A percentile compares a stretch with the other conserved stretches of the same genome.
phyloP scores from a whole-genome alignment of 2,113 vertebrate genomes.

The Oncorhynchus kisutch region DNA sequence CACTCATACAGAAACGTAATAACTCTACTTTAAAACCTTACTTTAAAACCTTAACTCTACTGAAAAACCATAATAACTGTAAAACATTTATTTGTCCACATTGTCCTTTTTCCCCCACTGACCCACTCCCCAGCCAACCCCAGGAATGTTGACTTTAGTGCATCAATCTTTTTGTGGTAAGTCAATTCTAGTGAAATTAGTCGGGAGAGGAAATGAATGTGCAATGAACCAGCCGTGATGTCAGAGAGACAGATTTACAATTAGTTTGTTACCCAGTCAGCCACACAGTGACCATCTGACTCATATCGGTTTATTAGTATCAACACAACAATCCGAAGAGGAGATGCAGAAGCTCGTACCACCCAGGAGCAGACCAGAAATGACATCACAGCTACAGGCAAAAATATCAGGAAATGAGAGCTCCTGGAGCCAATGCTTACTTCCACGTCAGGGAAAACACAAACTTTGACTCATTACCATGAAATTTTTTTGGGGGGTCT shows the following conservation, averaged over 20 bases:
- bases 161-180: not conserved
- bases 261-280: not conserved
- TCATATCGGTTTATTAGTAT: no score
- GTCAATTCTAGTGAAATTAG: not conserved
- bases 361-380: not conserved
- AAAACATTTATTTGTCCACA: not conserved
- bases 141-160: not conserved
- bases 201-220: constrained; percentile 27
- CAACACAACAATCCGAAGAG: not conserved
- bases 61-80: not conserved
- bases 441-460: not conserved
- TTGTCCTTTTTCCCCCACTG: not conserved
- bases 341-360: not conserved
- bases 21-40: no score
- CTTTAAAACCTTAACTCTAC: not conserved
- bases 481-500: no score
- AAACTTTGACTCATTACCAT: no score
- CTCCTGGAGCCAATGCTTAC: not conserved
- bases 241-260: constrained; percentile 5
- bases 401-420: not conserved
- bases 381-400: not conserved
- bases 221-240: constrained; percentile 42
- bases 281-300: not conserved
- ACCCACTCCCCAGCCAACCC: not conserved
- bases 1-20: not conserved